A percentile compares a stretch with the other conserved stretches of the same genome.
These are phyloP conservation scores for Gila orcuttii DNA, from an alignment of 2,113 vertebrate genomes.

Conservation along the genomic window DNA sequence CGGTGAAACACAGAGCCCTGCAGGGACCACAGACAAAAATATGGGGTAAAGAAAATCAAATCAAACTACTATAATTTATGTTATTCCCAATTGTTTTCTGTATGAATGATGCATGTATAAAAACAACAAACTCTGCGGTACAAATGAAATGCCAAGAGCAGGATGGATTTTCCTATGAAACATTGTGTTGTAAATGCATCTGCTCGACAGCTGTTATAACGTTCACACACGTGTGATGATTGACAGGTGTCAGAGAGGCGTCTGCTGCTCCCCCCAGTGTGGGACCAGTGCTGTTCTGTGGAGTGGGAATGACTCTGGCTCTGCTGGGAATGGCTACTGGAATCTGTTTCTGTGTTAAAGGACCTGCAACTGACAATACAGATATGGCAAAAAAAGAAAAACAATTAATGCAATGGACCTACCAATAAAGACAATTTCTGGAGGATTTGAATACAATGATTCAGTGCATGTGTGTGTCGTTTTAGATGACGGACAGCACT, in stretches of 20 bases:
- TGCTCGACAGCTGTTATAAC: too few relatives aligned
- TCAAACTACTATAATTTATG: background rate
- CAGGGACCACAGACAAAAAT: conserved; percentile 19
- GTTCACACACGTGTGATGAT: background rate
- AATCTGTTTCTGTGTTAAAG: background rate
- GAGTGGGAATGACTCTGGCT: background rate
- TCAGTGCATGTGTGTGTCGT: background rate
- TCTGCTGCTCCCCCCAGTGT: background rate
- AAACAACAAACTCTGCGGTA: too few relatives aligned
- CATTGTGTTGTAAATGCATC: too few relatives aligned
- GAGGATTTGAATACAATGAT: background rate
- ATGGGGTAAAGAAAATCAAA: conserved; percentile 63
- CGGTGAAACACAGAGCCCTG: conserved; percentile 66
- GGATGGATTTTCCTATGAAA: too few relatives aligned
- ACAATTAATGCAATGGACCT: background rate
- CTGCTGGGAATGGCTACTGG: background rate
- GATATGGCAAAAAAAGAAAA: background rate
- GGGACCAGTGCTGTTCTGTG: background rate
- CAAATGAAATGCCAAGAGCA: too few relatives aligned
- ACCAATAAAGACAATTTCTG: background rate
- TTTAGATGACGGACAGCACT: background rate
- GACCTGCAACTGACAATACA: background rate
- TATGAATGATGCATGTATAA: too few relatives aligned
- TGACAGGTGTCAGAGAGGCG: background rate
- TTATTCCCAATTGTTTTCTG: too few relatives aligned